Evolutionary conservation across 2,113 vertebrate species (phyloP).

Genomic region (Rallus limicola): DNA sequence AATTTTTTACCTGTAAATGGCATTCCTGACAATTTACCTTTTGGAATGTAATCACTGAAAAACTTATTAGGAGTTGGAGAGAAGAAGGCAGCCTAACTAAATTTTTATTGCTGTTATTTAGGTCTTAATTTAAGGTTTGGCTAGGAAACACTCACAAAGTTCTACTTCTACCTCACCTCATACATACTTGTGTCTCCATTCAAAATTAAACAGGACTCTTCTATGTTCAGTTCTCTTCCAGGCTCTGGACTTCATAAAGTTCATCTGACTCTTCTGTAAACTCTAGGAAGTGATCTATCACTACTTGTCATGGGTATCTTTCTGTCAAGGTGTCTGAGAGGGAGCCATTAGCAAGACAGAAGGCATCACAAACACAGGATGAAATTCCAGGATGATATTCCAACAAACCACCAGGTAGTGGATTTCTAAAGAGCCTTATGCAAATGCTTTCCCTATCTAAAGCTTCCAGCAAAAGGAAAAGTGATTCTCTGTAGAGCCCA

Average conservation of each 20-base stretch:
- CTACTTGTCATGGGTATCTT: fast-evolving
- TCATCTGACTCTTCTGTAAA: not conserved
- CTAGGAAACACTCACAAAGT: not conserved
- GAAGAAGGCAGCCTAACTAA: not conserved
- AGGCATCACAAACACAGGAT: fast-evolving
- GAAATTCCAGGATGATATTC: not conserved
- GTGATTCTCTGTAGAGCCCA: not conserved
- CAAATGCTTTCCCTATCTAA: not conserved
- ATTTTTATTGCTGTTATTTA: constrained; percentile 12
- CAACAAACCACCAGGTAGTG: fast-evolving
- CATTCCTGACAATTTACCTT: not conserved
- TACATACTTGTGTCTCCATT: not conserved
- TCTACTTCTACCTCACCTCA: not conserved
- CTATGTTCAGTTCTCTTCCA: not conserved
- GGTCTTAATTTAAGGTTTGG: not conserved
- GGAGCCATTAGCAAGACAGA: not conserved
- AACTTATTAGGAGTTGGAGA: not conserved
- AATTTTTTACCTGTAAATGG: not conserved
- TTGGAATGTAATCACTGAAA: not conserved
- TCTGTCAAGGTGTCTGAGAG: not conserved
- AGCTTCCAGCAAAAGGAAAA: not conserved
- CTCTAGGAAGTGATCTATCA: fast-evolving
- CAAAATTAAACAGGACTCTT: not conserved
- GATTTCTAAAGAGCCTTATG: not conserved
- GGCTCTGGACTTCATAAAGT: not conserved